phyloP scores from a whole-genome alignment of 1,140 invertebrate species.

The Plectrocnemia conspersa region DNA sequence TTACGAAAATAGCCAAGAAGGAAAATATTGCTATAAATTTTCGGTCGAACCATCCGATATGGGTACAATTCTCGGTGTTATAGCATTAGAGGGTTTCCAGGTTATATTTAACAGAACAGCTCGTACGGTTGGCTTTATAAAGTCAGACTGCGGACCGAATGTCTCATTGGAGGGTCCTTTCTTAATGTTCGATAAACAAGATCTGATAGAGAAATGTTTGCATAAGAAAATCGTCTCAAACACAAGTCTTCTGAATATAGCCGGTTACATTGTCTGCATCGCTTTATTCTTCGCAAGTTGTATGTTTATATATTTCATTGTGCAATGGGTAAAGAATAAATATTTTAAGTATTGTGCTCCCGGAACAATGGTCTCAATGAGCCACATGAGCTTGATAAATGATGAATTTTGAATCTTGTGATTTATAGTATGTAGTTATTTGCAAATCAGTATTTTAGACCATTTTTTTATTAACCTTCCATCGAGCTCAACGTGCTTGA shows the following conservation, averaged over 20 bases:
- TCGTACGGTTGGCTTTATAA: constrained; percentile 29
- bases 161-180: constrained; percentile 26
- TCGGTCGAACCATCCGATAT: constrained; percentile 26
- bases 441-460: not conserved
- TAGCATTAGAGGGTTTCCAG: constrained; percentile 33
- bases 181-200: constrained; percentile 6
- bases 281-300: constrained; percentile 26
- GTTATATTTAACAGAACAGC: constrained; percentile 32
- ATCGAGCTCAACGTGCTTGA: too few species aligned
- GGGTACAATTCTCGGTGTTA: constrained; percentile 30
- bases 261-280: constrained; percentile 30
- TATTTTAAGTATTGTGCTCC: constrained; percentile 29
- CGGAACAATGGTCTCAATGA: constrained; percentile 28
- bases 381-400: constrained; percentile 33
- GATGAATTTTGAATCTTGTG: constrained; percentile 26
- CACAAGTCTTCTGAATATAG: constrained; percentile 27
- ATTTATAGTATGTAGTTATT: not conserved
- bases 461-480: not conserved
- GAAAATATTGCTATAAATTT: constrained; percentile 33
- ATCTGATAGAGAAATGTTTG: constrained; percentile 20
- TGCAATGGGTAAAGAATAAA: constrained; percentile 33
- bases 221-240: constrained; percentile 2
- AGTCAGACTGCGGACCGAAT: constrained; percentile 30
- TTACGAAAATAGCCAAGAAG: constrained; percentile 15
- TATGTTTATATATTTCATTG: constrained; percentile 33